Evolutionary conservation across 2,888 invertebrate genomes (phyloP).

Genomic region (Drosophila merina): DNA sequence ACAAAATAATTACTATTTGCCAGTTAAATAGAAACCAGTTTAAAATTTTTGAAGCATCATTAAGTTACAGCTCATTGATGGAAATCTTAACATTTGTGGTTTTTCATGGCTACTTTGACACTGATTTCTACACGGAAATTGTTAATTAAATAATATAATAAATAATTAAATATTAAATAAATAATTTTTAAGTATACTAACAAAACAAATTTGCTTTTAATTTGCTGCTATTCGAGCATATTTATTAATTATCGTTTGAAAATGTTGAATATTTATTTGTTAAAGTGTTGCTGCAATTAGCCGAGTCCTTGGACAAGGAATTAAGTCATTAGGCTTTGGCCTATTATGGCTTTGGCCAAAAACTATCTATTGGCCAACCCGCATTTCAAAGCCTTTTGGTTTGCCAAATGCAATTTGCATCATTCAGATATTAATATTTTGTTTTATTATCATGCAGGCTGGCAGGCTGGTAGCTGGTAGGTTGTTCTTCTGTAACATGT

Average conservation of each 20-base stretch:
- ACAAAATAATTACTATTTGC: background rate
- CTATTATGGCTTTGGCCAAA: slow-evolving; percentile 32
- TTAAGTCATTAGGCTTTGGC: slow-evolving; percentile 36
- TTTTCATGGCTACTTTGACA: background rate
- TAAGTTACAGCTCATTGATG: background rate
- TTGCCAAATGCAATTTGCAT: slow-evolving; percentile 27
- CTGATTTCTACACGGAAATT: background rate
- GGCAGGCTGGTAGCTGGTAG: too few relatives aligned
- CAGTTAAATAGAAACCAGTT: background rate
- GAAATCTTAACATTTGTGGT: background rate
- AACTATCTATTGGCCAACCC: slow-evolving; percentile 12
- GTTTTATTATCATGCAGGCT: slow-evolving; percentile 29
- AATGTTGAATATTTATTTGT: background rate
- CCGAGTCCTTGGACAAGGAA: slow-evolving; percentile 15
- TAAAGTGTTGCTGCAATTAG: background rate
- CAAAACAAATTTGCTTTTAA: background rate
- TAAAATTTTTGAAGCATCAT: background rate
- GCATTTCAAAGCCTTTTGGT: slow-evolving; percentile 10
- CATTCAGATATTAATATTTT: slow-evolving; percentile 27
- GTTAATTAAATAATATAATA: background rate
- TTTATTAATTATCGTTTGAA: background rate
- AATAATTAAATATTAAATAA: background rate
- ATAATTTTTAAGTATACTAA: background rate
- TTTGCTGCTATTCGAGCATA: background rate
- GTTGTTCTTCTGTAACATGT: too few relatives aligned